A percentile compares a stretch with the other conserved stretches of the same genome.
Evolutionary conservation across 2,797 vertebrate genomes (phyloP).

Genomic region (Phalanger gymnotis): DNA sequence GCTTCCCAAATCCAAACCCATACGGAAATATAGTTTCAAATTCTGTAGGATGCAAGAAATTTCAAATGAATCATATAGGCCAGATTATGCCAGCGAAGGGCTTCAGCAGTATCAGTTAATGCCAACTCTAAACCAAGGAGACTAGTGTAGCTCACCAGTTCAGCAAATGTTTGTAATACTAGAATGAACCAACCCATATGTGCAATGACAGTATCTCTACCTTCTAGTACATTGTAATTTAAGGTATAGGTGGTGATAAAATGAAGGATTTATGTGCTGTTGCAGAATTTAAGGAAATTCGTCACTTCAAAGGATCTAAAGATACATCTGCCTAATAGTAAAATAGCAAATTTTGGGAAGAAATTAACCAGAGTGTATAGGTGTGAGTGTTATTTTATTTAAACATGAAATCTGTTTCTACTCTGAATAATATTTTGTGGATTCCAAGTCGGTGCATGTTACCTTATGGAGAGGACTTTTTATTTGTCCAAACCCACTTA

Average conservation of each 20-base stretch:
- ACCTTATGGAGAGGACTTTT: slow-evolving; percentile 33
- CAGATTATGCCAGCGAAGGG: slow-evolving; percentile 15
- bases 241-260: slow-evolving; percentile 49
- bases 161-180: slow-evolving; percentile 21
- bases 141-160: not conserved
- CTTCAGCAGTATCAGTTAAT: slow-evolving; percentile 28
- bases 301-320: slow-evolving; percentile 77
- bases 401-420: slow-evolving; percentile 77
- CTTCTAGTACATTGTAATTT: slow-evolving; percentile 52
- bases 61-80: not conserved
- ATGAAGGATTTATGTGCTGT: slow-evolving; percentile 60
- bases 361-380: slow-evolving; percentile 80
- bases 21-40: slow-evolving; percentile 28
- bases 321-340: slow-evolving; percentile 79
- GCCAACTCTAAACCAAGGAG: slow-evolving; percentile 8
- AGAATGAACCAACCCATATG: not conserved
- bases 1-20: slow-evolving; percentile 31
- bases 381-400: slow-evolving; percentile 81
- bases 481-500: slow-evolving; percentile 74
- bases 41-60: slow-evolving; percentile 15
- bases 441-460: slow-evolving; percentile 76
- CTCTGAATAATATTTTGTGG: slow-evolving; percentile 78
- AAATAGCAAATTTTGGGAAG: slow-evolving; percentile 81
- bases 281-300: slow-evolving; percentile 76
- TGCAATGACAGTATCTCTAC: slow-evolving; percentile 23